Conservation (phyloP, 2,888 invertebrate genomes). For the Epinotia nisella region DNA sequence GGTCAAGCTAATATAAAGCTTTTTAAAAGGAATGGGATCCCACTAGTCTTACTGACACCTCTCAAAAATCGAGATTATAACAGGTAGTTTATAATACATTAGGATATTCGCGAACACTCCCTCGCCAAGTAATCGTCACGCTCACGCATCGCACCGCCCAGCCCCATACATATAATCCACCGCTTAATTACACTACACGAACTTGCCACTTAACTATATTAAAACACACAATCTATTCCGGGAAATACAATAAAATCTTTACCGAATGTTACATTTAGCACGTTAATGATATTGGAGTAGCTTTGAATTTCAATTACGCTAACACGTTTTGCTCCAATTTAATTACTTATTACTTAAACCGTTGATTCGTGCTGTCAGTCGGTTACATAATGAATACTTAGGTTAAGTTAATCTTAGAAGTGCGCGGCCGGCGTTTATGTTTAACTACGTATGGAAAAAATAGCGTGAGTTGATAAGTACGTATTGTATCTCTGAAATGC, state of each 20-base stretch:
- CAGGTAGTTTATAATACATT: constrained; percentile 42
- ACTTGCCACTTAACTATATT: constrained; percentile 67
- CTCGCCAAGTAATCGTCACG: constrained; percentile 57
- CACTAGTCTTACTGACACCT: neutral
- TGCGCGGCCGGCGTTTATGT: neutral
- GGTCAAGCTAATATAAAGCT: too few species aligned
- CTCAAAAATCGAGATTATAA: constrained; percentile 23
- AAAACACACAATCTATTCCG: constrained; percentile 69
- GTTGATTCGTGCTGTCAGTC: neutral
- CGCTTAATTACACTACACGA: constrained; percentile 63
- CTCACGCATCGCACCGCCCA: constrained; percentile 52
- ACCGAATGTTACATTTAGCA: constrained; percentile 43
- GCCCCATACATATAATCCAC: constrained; percentile 52
- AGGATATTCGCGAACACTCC: constrained; percentile 62
- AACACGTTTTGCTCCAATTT: constrained; percentile 18
- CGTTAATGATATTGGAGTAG: neutral
- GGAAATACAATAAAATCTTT: constrained; percentile 60
- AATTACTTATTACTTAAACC: constrained; percentile 10
- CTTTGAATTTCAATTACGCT: constrained; percentile 28
- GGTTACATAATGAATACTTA: neutral
- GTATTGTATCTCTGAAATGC: neutral
- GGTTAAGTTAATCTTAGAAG: constrained; percentile 8
- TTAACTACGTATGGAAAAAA: neutral
- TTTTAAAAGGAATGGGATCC: too few species aligned
- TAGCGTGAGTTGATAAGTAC: too few species aligned